Evolutionary conservation across 2,888 invertebrate species (phyloP), one percentile per base, ranked within the genome.

Genomic region (Calameuta idolon): DNA sequence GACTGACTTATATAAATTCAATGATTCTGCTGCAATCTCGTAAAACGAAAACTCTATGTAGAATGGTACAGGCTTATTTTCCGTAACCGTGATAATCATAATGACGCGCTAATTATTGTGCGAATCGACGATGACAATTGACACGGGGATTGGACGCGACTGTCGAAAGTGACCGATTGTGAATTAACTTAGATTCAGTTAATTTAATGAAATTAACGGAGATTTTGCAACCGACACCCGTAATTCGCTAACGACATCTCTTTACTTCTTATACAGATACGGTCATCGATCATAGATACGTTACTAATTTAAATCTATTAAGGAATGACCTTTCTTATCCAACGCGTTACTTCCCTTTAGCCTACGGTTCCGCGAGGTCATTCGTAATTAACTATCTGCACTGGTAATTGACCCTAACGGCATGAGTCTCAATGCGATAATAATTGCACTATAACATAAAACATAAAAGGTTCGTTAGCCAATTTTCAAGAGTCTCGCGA

Each of bases 21-120:
- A 40, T 40, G 15, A 40, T 15, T 40, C 40, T 15, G 15, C 15
- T 15, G 15, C 4, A 40, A 15, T 9, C 9, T 23, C 40, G 15
- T 4, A 12, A 5, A 55, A 23, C 9, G 40, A 55, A 55, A 55
- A 55, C 55, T 23, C 2, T 9, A 23, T 55, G 5, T 55, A 23
- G 23, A 55, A 23, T 23, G 23, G 23, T 15, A 23, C 55, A 23
- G 55, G 55, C 55, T 55, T 55, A 23, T 3, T 33, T 71, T 71
- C 34, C 31, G 71, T 30, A 71, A 71, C 33, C 71, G 82, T 82
- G 81, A 82, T 79, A 82, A 84, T 79, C 79, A 76, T 82, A 82
- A 83, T 83, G 83, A 81, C 78, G 71, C 74, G 74, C 79, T 77
- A 82, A 83, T 78, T 78, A 81, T 82, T 82, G 81, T 82, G 80